Evolutionary conservation across 2,888 invertebrate genomes (phyloP).

Genomic region (Sphinx pinastri): DNA sequence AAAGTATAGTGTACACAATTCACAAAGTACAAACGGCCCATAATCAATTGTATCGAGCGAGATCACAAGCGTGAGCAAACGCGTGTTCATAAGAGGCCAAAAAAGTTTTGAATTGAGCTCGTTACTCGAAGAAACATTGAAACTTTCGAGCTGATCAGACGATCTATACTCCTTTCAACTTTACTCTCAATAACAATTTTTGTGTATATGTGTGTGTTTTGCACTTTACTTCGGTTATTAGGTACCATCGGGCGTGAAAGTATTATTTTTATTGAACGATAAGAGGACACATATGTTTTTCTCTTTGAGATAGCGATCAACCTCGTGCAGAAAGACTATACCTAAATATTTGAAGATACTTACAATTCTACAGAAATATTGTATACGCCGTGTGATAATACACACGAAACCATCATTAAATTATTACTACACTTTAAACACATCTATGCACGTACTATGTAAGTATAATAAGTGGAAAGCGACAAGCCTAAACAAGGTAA

Average conservation of each 20-base stretch:
- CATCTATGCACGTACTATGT: too few relatives aligned
- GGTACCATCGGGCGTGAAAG: neutral
- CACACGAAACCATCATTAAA: too few relatives aligned
- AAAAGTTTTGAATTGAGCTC: slow-evolving; percentile 22
- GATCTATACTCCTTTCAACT: slow-evolving; percentile 15
- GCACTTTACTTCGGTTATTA: neutral
- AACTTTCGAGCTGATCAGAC: slow-evolving; percentile 8
- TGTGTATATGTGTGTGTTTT: neutral
- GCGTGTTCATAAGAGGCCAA: slow-evolving; percentile 16
- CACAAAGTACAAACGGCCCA: slow-evolving; percentile 1
- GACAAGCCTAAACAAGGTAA: too few relatives aligned
- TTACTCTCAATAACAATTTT: slow-evolving; percentile 2
- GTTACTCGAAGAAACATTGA: slow-evolving; percentile 15
- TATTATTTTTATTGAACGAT: neutral
- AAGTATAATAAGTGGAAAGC: too few relatives aligned
- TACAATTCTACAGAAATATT: too few relatives aligned
- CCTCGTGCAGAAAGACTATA: too few relatives aligned
- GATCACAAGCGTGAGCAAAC: slow-evolving; percentile 5
- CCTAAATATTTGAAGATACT: too few relatives aligned
- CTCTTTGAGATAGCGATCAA: too few relatives aligned
- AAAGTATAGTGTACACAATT: neutral
- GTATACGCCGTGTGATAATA: too few relatives aligned
- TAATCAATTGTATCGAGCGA: neutral
- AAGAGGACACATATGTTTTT: neutral
- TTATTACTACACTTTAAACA: too few relatives aligned